Percentiles rank a stretch among this genome's conserved stretches.
These are phyloP conservation scores for Orientallactaga bullata DNA, from an alignment of 2,113 vertebrate species.

Conservation along the genomic window DNA sequence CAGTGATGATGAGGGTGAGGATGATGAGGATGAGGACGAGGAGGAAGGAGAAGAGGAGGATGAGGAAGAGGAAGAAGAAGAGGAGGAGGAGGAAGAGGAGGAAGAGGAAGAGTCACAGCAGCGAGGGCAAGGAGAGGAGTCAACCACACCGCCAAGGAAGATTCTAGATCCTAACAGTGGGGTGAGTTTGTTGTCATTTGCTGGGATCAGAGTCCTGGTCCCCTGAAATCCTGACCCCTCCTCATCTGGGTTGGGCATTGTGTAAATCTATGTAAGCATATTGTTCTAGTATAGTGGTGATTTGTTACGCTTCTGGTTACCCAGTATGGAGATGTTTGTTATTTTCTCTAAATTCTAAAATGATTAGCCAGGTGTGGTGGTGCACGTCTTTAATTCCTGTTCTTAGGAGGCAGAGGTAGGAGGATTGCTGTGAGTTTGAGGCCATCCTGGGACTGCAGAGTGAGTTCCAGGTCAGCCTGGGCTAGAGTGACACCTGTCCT, in stretches of 20 bases:
- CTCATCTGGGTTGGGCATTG: fast-evolving
- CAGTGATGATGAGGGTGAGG: constrained; percentile 89
- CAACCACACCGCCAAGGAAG: constrained; percentile 80
- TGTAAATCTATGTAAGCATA: too few species aligned
- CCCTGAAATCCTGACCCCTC: neutral
- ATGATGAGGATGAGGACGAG: constrained; percentile 70
- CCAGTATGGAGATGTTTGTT: fast-evolving
- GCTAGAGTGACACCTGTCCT: neutral
- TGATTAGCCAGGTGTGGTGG: too few species aligned
- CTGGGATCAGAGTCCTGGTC: neutral
- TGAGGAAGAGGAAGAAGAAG: constrained; percentile 59
- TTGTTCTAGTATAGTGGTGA: fast-evolving
- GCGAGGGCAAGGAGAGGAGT: constrained; percentile 77
- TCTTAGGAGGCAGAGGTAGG: too few species aligned
- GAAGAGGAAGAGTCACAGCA: constrained; percentile 81
- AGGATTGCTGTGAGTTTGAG: neutral
- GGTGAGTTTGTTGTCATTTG: constrained; percentile 40
- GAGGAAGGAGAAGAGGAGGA: constrained; percentile 75
- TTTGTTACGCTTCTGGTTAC: fast-evolving
- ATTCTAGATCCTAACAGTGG: constrained; percentile 82
- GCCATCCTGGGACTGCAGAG: neutral
- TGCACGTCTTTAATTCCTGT: too few species aligned
- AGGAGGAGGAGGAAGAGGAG: constrained; percentile 78
- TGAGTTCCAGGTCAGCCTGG: neutral
- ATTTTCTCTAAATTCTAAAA: fast-evolving